A percentile compares a stretch with the other conserved stretches of the same genome.
phyloP scores from a whole-genome alignment of 2,797 vertebrate genomes.

The Hypotaenidia okinawae region DNA sequence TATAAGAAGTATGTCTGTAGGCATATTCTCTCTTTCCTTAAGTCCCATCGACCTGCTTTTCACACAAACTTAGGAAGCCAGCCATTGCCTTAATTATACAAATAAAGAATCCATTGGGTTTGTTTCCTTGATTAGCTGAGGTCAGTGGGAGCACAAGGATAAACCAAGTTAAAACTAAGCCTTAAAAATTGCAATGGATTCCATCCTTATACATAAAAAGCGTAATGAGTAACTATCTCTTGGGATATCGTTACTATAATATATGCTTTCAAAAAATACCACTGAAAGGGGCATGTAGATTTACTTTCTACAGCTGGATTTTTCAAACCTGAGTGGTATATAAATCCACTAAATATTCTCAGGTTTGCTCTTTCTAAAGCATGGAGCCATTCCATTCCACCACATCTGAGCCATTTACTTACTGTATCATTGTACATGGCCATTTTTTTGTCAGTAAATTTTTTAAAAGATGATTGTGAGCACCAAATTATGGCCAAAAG shows the following conservation, averaged over 20 bases:
- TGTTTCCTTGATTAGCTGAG: neutral
- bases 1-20: neutral
- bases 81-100: neutral
- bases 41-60: neutral
- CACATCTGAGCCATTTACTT: neutral
- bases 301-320: neutral
- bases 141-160: neutral
- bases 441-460: neutral
- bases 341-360: neutral
- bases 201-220: neutral
- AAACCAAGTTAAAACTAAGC: neutral
- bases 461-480: neutral
- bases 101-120: neutral
- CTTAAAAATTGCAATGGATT: neutral
- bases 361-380: neutral
- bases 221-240: neutral
- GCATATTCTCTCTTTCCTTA: neutral
- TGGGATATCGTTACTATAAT: neutral
- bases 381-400: neutral
- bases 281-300: neutral
- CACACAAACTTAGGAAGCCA: neutral
- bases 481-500: neutral
- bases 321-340: neutral
- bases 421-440: neutral
- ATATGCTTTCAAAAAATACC: neutral